Evolutionary conservation across 2,888 invertebrate genomes (phyloP).

Genomic region (Sphinx pinastri): DNA sequence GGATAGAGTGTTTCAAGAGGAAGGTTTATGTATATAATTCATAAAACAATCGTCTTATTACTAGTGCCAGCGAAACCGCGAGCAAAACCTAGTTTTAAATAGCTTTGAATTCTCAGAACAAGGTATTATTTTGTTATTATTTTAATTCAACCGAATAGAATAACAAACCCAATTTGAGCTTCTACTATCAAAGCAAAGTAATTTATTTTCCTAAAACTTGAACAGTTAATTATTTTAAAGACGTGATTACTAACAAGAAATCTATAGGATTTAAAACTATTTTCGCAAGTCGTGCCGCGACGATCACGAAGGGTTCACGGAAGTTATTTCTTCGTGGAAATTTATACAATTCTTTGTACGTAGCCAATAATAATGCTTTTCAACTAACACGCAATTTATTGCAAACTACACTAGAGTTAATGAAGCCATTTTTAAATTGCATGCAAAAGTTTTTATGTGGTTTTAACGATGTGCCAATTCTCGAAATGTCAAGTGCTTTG

Average conservation of each 20-base stretch:
- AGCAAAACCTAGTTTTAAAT: too few species aligned
- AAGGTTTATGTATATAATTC: too few species aligned
- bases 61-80: too few species aligned
- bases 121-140: neutral
- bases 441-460: constrained; percentile 11
- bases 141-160: neutral
- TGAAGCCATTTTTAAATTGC: constrained; percentile 21
- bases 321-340: constrained; percentile 48
- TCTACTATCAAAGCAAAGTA: neutral
- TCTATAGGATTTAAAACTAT: constrained; percentile 20
- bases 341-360: constrained; percentile 47
- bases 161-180: too few species aligned
- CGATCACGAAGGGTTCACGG: constrained; percentile 7
- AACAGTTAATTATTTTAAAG: constrained; percentile 6
- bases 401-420: constrained; percentile 13
- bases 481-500: neutral
- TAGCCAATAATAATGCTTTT: constrained; percentile 50
- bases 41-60: too few species aligned
- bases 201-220: neutral
- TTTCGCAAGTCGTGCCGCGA: constrained; percentile 10
- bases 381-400: constrained; percentile 31
- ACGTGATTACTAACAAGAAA: constrained; percentile 13
- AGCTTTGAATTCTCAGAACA: neutral
- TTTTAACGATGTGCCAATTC: constrained; percentile 8
- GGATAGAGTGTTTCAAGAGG: too few species aligned